A percentile compares a stretch with the other conserved stretches of the same genome.
Conservation (phyloP, 2,113 vertebrate species). For the Strigops habroptila region DNA sequence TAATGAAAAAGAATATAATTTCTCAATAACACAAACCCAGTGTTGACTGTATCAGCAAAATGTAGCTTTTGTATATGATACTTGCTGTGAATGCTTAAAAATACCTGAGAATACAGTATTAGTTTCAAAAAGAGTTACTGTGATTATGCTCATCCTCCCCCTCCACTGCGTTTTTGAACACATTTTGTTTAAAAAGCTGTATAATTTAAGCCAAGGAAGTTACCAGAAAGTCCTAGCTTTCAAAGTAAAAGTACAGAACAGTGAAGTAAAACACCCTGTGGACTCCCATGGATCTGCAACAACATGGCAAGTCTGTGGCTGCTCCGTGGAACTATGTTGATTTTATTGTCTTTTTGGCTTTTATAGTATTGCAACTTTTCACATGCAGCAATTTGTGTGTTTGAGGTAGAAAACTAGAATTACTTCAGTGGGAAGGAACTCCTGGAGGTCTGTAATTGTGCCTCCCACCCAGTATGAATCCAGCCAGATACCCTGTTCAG, state of each 20-base stretch:
- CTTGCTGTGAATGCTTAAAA: not conserved
- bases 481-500: not conserved
- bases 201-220: not conserved
- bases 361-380: not conserved
- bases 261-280: not conserved
- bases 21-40: not conserved
- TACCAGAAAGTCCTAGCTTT: not conserved
- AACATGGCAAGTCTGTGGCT: not conserved
- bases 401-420: not conserved
- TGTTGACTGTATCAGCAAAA: not conserved
- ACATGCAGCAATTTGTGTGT: not conserved
- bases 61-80: not conserved
- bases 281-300: not conserved
- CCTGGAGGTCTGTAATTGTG: not conserved
- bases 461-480: not conserved
- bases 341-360: not conserved
- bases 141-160: not conserved
- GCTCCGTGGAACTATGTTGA: not conserved
- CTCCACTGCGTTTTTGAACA: not conserved
- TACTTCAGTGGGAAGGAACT: not conserved
- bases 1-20: not conserved
- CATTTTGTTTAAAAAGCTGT: not conserved
- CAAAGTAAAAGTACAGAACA: not conserved
- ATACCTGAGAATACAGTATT: not conserved
- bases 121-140: not conserved